Percentiles rank a stretch among this genome's conserved stretches.
Conservation (phyloP, 1,140 invertebrate species). For the Capitella teleta region DNA sequence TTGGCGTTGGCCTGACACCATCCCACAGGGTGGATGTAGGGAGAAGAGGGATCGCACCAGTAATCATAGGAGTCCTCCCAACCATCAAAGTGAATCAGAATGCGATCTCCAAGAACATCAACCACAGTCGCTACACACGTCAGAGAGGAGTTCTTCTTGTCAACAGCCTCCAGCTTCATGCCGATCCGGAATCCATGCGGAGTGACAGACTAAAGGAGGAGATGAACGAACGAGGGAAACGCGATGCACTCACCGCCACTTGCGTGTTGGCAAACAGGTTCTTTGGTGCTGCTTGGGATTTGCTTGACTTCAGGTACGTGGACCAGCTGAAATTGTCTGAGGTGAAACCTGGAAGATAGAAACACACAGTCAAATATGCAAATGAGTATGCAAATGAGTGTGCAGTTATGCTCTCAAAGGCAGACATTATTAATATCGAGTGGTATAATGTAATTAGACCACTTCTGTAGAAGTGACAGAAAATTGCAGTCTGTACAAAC, state of each 20-base stretch:
- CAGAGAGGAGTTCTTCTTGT: constrained; percentile 71
- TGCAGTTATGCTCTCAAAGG: too few relatives aligned
- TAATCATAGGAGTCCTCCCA: constrained; percentile 41
- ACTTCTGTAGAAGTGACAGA: too few relatives aligned
- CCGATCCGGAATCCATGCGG: constrained; percentile 69
- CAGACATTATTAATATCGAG: too few relatives aligned
- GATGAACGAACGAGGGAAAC: constrained; percentile 3
- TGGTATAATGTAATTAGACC: too few relatives aligned
- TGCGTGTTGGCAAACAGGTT: constrained; percentile 58
- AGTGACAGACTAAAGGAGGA: constrained; percentile 47
- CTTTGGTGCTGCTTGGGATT: constrained; percentile 64
- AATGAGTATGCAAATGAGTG: too few relatives aligned
- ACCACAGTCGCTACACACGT: constrained; percentile 46
- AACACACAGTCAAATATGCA: too few relatives aligned
- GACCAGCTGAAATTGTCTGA: constrained; percentile 63
- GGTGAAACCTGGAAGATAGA: constrained; percentile 26
- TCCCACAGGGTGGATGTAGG: constrained; percentile 84
- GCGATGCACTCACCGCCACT: constrained; percentile 41
- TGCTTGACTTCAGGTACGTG: constrained; percentile 66
- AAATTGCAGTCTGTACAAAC: too few relatives aligned
- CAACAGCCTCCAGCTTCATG: constrained; percentile 91
- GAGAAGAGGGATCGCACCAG: constrained; percentile 57
- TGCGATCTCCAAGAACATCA: constrained; percentile 33
- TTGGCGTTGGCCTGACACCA: constrained; percentile 77
- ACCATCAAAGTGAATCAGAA: constrained; percentile 40